Evolutionary conservation across 2,888 invertebrate genomes (phyloP).

Genomic region (Clunio marinus): DNA sequence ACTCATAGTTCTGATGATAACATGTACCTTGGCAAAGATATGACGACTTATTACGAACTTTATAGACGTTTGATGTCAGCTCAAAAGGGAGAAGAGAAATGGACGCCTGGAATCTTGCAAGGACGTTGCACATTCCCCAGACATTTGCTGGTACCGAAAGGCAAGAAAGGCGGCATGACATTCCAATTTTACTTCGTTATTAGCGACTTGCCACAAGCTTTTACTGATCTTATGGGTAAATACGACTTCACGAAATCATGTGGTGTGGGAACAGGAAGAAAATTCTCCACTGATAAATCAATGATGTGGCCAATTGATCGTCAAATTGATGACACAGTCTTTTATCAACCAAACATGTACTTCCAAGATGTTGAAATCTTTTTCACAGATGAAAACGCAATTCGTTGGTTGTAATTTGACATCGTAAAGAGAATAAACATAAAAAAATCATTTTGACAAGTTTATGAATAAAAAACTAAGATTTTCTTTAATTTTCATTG

Average conservation of each 20-base stretch:
- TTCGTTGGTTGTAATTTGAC: background rate
- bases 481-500: too few species aligned
- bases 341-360: background rate
- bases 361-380: constrained; percentile 1
- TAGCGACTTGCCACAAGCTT: background rate
- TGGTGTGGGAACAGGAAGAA: background rate
- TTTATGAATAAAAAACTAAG: too few species aligned
- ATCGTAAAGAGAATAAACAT: too few species aligned
- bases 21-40: background rate
- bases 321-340: background rate
- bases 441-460: too few species aligned
- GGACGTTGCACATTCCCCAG: background rate
- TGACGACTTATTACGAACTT: background rate
- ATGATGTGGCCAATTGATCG: background rate
- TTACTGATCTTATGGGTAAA: background rate
- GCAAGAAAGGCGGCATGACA: background rate
- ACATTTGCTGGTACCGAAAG: background rate
- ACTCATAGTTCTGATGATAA: background rate
- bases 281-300: background rate
- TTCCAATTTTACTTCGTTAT: constrained; percentile 8
- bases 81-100: background rate
- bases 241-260: background rate
- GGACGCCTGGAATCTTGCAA: background rate
- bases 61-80: background rate
- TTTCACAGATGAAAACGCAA: background rate